Conservation (phyloP, 2,113 vertebrate genomes). For the Lagenorhynchus albirostris region DNA sequence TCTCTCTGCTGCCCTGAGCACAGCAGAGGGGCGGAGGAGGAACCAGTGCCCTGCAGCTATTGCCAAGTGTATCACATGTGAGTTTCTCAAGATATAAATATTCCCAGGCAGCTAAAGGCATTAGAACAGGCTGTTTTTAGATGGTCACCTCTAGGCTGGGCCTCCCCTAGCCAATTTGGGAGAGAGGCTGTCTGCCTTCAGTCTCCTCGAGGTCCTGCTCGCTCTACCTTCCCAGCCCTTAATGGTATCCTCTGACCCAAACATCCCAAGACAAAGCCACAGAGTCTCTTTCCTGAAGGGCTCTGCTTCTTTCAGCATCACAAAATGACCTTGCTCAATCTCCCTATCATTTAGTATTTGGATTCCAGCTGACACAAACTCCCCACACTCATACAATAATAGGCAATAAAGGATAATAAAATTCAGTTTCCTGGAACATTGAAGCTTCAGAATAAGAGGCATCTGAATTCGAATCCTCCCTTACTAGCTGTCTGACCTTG, state of each 20-base stretch:
- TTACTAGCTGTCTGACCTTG: background rate
- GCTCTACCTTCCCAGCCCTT: background rate
- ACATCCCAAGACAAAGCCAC: background rate
- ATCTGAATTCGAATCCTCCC: constrained; percentile 16
- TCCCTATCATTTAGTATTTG: background rate
- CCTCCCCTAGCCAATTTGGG: background rate
- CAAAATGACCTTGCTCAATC: background rate
- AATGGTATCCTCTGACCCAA: background rate
- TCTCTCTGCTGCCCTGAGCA: constrained; percentile 37
- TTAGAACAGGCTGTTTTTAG: constrained; percentile 50
- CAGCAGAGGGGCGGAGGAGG: constrained; percentile 42
- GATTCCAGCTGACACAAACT: background rate
- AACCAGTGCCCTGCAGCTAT: constrained; percentile 33
- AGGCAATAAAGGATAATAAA: constrained; percentile 18
- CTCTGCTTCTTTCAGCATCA: background rate
- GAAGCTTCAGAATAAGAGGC: background rate
- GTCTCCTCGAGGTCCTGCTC: background rate
- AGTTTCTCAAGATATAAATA: constrained; percentile 65
- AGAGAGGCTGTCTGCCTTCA: background rate
- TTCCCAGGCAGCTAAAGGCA: constrained; percentile 47
- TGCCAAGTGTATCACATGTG: constrained; percentile 62
- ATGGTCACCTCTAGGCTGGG: background rate
- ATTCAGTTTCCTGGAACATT: constrained; percentile 4
- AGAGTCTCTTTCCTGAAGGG: background rate
- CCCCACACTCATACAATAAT: background rate